Evolutionary conservation across 1,140 invertebrate species (phyloP).

Genomic region (Temnothorax curvispinosus): DNA sequence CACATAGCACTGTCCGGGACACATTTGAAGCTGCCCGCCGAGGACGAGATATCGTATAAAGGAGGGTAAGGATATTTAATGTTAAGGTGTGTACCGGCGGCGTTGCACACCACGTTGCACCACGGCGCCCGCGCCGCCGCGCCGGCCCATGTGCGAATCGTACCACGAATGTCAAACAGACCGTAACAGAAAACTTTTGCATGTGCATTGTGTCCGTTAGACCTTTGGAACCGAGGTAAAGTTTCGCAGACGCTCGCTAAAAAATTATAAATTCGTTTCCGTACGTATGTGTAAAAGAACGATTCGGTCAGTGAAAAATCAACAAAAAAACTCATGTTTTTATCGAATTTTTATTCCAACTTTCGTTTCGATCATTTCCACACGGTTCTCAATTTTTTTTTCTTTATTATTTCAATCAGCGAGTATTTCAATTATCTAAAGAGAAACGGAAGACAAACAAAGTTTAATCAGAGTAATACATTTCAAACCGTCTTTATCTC

Average conservation of each 20-base stretch:
- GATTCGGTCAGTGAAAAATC: neutral
- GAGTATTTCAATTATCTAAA: neutral
- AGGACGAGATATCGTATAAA: conserved; percentile 35
- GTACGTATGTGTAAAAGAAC: neutral
- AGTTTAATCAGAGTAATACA: neutral
- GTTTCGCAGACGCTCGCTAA: conserved; percentile 40
- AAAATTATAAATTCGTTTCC: neutral
- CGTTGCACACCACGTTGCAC: neutral
- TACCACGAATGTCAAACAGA: conserved; percentile 50
- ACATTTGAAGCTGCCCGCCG: conserved; percentile 6
- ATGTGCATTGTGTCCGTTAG: conserved; percentile 34
- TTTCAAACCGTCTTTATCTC: neutral
- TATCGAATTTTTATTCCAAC: neutral
- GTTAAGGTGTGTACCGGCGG: neutral
- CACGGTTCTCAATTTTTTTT: neutral
- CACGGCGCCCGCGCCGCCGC: neutral
- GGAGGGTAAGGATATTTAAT: conserved; percentile 1
- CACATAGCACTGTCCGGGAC: neutral
- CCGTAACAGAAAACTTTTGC: conserved; percentile 37
- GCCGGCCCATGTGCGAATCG: conserved; percentile 35
- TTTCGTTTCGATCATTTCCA: neutral
- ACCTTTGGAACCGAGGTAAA: conserved; percentile 17
- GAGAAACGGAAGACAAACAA: neutral
- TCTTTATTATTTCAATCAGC: neutral
- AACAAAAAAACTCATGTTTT: neutral